phyloP scores from a whole-genome alignment of 2,797 vertebrate genomes.

The Clamator glandarius region DNA sequence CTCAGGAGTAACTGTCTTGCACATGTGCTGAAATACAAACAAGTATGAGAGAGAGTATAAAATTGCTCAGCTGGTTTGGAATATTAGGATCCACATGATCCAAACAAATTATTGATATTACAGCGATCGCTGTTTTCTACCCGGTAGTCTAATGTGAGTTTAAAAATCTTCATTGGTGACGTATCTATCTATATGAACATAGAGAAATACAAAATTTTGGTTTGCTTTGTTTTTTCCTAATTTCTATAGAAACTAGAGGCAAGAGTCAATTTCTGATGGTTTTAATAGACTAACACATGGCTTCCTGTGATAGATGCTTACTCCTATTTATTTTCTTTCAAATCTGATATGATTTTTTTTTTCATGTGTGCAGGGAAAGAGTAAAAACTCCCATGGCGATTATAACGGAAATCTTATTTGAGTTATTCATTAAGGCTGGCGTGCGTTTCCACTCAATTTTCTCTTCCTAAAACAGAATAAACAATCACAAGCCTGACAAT shows the following conservation, averaged over 20 bases:
- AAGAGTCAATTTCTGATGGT: neutral
- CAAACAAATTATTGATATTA: neutral
- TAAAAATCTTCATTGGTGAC: neutral
- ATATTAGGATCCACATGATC: neutral
- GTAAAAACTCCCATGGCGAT: neutral
- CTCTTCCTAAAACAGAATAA: constrained; percentile 36
- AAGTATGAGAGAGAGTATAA: neutral
- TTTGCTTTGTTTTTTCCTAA: neutral
- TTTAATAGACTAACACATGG: neutral
- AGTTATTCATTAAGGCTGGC: neutral
- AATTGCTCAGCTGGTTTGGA: neutral
- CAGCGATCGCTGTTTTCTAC: neutral
- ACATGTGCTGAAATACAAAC: neutral
- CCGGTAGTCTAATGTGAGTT: neutral
- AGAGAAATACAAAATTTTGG: neutral
- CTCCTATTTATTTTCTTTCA: neutral
- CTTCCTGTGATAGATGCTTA: neutral
- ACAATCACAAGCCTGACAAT: neutral
- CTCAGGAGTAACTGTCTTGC: neutral
- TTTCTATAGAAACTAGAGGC: neutral
- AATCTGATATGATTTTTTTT: neutral
- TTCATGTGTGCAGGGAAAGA: neutral
- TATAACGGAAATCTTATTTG: neutral
- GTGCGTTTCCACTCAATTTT: neutral
- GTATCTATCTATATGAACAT: neutral